Percentiles rank a stretch among this genome's conserved stretches.
Evolutionary conservation across 2,797 vertebrate genomes (phyloP).

Genomic region (Poeciliopsis presidionis): DNA sequence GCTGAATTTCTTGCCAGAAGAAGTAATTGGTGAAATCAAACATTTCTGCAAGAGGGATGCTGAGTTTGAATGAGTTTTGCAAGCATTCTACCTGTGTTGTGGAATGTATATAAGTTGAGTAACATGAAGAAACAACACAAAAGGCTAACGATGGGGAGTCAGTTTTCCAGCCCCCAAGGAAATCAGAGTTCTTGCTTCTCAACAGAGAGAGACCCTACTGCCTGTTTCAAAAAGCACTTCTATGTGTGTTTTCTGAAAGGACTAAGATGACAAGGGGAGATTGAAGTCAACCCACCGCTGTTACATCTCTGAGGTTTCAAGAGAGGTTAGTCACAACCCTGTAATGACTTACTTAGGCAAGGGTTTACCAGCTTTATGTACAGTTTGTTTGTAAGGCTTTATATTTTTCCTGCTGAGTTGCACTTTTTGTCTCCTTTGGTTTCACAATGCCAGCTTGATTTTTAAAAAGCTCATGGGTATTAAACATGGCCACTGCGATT

Average conservation of each 20-base stretch:
- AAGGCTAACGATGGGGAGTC: slow-evolving; percentile 35
- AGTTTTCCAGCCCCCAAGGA: slow-evolving; percentile 51
- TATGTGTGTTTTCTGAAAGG: background rate
- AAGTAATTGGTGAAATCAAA: slow-evolving; percentile 57
- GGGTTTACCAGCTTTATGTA: background rate
- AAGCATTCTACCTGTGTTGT: slow-evolving; percentile 44
- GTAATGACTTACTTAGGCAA: background rate
- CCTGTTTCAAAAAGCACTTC: background rate
- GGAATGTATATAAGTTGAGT: slow-evolving; percentile 57
- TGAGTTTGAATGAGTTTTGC: slow-evolving; percentile 62
- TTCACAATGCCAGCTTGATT: background rate
- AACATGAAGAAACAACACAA: slow-evolving; percentile 61
- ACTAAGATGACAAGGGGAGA: background rate
- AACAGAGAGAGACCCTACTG: slow-evolving; percentile 24
- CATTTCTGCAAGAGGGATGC: slow-evolving; percentile 59
- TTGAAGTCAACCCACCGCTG: background rate
- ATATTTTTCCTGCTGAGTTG: background rate
- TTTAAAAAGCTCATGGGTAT: background rate
- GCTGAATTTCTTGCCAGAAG: slow-evolving; percentile 51
- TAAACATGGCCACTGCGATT: background rate
- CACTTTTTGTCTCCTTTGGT: background rate
- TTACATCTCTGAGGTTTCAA: background rate
- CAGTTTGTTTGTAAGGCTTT: background rate
- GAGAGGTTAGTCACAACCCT: background rate
- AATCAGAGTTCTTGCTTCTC: slow-evolving; percentile 53